Evolutionary conservation across 2,113 vertebrate species (phyloP).

Genomic region (Physeter macrocephalus): DNA sequence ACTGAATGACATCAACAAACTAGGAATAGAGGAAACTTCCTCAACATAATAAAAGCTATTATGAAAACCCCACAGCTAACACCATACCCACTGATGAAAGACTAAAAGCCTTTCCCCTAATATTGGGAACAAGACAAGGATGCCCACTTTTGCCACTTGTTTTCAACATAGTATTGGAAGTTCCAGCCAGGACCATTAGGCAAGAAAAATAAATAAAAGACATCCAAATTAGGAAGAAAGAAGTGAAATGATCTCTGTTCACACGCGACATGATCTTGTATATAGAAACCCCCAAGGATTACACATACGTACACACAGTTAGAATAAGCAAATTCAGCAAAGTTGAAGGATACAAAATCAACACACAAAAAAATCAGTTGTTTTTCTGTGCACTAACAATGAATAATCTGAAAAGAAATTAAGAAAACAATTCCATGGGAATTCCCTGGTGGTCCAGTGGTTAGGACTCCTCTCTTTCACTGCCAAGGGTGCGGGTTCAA

Average conservation of each 20-base stretch:
- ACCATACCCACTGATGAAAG: neutral
- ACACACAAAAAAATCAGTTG: neutral
- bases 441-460: neutral
- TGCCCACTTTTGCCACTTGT: neutral
- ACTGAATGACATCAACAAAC: neutral
- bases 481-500: neutral
- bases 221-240: too few species aligned
- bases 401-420: neutral
- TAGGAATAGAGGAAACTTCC: neutral
- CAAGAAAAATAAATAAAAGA: too few species aligned
- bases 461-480: neutral
- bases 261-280: too few species aligned
- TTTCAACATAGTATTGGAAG: too few species aligned
- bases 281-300: too few species aligned
- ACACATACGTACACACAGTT: too few species aligned
- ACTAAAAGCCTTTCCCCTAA: neutral
- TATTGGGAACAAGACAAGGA: neutral
- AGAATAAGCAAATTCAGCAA: too few species aligned
- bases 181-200: too few species aligned
- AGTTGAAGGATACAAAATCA: too few species aligned
- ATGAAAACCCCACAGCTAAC: neutral
- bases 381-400: neutral
- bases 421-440: neutral
- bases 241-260: too few species aligned
- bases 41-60: neutral